Conservation (phyloP, 2,113 vertebrate genomes). For the Burhinus oedicnemus region DNA sequence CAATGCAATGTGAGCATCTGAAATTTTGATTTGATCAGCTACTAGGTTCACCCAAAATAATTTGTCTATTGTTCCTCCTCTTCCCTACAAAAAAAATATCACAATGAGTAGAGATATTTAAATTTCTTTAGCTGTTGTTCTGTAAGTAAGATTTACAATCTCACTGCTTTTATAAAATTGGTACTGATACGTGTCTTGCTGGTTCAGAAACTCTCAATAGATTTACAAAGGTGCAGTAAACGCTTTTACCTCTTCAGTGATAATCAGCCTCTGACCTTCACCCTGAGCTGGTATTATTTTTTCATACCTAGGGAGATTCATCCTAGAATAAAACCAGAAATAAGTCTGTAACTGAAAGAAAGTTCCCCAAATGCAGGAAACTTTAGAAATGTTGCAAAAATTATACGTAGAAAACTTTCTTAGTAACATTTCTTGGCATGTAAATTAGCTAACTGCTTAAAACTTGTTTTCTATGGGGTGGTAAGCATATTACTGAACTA, state of each 20-base stretch:
- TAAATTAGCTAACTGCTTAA: not conserved
- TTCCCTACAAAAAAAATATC: not conserved
- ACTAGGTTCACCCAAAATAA: not conserved
- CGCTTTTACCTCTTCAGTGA: slow-evolving; percentile 89
- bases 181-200: not conserved
- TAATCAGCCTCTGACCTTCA: slow-evolving; percentile 85
- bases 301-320: slow-evolving; percentile 86
- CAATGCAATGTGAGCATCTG: not conserved
- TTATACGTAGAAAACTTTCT: not conserved
- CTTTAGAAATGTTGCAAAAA: not conserved
- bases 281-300: slow-evolving; percentile 82
- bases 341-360: not conserved
- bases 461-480: not conserved
- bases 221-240: not conserved
- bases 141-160: not conserved
- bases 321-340: slow-evolving; percentile 75
- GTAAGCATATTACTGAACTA: not conserved
- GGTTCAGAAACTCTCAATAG: not conserved
- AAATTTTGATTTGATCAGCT: not conserved
- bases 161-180: not conserved
- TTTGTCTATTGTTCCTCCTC: not conserved
- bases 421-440: not conserved
- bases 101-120: not conserved
- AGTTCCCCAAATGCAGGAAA: not conserved
- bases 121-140: not conserved